Evolutionary conservation across 64 coral and sea anemone genomes (phyloP), one percentile per base, ranked within the genome.

Genomic region (Porites lutea): DNA sequence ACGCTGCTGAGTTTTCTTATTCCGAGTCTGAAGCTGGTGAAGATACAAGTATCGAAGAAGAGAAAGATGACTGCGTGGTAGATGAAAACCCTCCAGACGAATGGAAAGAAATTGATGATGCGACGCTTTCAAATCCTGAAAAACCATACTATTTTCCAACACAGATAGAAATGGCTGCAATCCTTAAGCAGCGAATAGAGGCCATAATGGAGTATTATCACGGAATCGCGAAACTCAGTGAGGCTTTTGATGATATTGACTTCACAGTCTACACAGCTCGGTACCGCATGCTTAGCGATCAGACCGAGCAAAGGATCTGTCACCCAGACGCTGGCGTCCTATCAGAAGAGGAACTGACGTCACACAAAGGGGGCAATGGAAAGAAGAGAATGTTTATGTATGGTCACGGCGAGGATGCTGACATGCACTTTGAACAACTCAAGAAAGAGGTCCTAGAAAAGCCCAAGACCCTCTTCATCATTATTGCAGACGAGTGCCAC

Each of bases 261-360:
- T 93, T 93, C 67, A 65, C 72, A n/a, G 77, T 93, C 10, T 93
- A 88, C 75, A 93, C 92, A 51, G 92, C 92, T 11, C 71, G 92
- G 27, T 93, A 60, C 67, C 47, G 92, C 59, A 93, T 93, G 92
- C 67, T 93, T 14, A 93, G 84, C 21, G 77, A 93, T 75, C 92
- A 93, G 77, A 93, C 92, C 16, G 92, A 93, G 15, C 77, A 93
- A 20, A 75, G 92, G 48, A 66, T 93, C 13, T 57, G 20, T 18
- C 92, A 93, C 71, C 92, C 92, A 72, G 75, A 93, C 51, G 92
- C 92, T 13, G 92, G 92, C 9, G 92, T 93, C 52, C 43, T 93
- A 52, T 65, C 75, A 43, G 50, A 61, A 47, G 47, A 93, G 59
- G 86, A 93, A 46, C 60, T 82, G 43, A 4, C 64, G 18, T 22